These are phyloP conservation scores for Myripristis murdjan DNA, from an alignment of 2,797 vertebrate species.

Conservation along the genomic window DNA sequence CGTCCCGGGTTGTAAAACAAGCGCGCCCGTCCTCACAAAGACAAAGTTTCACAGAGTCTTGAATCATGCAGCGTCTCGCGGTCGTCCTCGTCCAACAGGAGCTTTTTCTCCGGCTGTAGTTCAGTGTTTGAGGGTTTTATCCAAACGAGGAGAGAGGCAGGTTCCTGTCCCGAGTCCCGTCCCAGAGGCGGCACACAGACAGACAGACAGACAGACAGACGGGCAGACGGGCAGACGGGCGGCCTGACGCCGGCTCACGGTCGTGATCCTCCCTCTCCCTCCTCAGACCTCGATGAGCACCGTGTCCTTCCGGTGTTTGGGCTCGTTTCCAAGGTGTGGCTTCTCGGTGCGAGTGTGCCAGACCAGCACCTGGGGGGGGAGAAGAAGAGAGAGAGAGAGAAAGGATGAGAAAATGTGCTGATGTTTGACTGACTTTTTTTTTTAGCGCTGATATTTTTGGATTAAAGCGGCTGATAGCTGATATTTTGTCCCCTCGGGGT, in stretches of 20 bases:
- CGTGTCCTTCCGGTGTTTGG: slow-evolving; percentile 93
- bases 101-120: slow-evolving; percentile 20
- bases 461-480: too few relatives aligned
- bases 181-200: too few relatives aligned
- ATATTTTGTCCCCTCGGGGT: too few relatives aligned
- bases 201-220: too few relatives aligned
- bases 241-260: slow-evolving; percentile 20
- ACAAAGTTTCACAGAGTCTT: slow-evolving; percentile 47
- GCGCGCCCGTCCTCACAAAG: slow-evolving; percentile 32
- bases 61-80: slow-evolving; percentile 68
- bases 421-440: too few relatives aligned
- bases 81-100: slow-evolving; percentile 34
- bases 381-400: slow-evolving; percentile 9
- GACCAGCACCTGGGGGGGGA: slow-evolving; percentile 91
- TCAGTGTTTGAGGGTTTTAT: too few relatives aligned
- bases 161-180: slow-evolving; percentile 23
- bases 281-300: slow-evolving; percentile 94
- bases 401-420: slow-evolving; percentile 32
- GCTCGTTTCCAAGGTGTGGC: slow-evolving; percentile 94
- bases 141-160: slow-evolving; percentile 2
- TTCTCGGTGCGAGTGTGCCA: slow-evolving; percentile 99
- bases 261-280: background rate
- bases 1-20: slow-evolving; percentile 31
- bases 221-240: too few relatives aligned
- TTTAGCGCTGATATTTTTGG: too few relatives aligned